Base-by-base conservation (phyloP, 2,113 vertebrate species). In the Amia ocellicauda region DNA sequence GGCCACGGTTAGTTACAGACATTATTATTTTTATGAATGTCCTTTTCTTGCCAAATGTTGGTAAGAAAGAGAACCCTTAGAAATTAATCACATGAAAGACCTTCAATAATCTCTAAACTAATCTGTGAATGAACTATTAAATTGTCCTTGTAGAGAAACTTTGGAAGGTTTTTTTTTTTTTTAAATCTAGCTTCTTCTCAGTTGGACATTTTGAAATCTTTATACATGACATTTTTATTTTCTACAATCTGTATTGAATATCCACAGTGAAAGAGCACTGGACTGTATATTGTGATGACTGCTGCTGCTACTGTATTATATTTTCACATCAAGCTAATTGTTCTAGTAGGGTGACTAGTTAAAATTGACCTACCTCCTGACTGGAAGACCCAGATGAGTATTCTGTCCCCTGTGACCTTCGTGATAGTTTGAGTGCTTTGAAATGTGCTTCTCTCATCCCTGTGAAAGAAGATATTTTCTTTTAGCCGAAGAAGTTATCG, bases 341-440 rank as follows among this genome's bases (percentile, higher is more conserved):
- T 73, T 23, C 63, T 17, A 63, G 24, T 70, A 20, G 47, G 54
- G 27, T 41, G 43, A 31, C 64, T 68, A 20, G 58, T 72, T 63
- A 58, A 71, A 47, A 55, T 2, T 47, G 71, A 66, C 70, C 69
- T 70, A 73, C 51, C 26, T 65, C 69, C 43, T 63, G 7, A 66
- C 26, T 3, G 7, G 41, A 5, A 36, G 5, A 36, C 31, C 31
- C 5, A 11, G 11, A n/a, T n/a, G 31, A 36, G 5, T 36, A 36
- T 5, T 11, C 31, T 7, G 31, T n/a, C n/a, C n/a, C 31, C 11
- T 36, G 31, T 36, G 31, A 5, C 11, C 5, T 36, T 36, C 5
- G 2, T 7, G 11, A 1, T 36, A 36, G 11, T 36, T 36, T 36
- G 11, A 36, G 2, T 7, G 31, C 11, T 11, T 7, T 7, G 31